A percentile compares a stretch with the other conserved stretches of the same genome.
Evolutionary conservation across 2,113 vertebrate species (phyloP).

Genomic region (Cyprichromis sp.): DNA sequence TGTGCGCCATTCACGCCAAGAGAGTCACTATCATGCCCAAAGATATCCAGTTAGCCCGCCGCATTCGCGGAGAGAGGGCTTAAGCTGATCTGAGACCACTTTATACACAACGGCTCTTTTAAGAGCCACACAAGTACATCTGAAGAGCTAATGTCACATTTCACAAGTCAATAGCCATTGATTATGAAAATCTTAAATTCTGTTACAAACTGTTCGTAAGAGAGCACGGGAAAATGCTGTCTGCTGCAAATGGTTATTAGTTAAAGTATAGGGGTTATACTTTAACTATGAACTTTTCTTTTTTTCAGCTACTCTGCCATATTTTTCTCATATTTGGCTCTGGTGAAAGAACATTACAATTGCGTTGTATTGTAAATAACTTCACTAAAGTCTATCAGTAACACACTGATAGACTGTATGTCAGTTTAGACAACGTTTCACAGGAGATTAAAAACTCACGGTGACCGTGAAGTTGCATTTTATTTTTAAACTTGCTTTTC

Average conservation of each 20-base stretch:
- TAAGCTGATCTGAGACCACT: background rate
- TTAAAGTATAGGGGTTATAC: background rate
- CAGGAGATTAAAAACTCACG: background rate
- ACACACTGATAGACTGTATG: background rate
- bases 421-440: background rate
- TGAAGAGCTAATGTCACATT: background rate
- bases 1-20: constrained; percentile 77
- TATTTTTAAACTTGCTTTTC: background rate
- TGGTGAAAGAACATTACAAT: background rate
- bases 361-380: background rate
- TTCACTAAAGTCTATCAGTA: background rate
- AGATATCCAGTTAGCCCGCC: constrained; percentile 78
- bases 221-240: background rate
- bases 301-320: background rate
- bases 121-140: background rate
- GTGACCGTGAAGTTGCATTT: background rate
- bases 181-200: background rate
- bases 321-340: background rate
- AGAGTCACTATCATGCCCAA: constrained; percentile 79
- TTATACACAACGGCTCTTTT: background rate
- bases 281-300: background rate
- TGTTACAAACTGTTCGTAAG: background rate
- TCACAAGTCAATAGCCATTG: background rate
- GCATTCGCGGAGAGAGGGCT: constrained; percentile 69
- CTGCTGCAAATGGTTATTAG: background rate